Conservation (phyloP, 2,797 vertebrate genomes). For the Phaenicophaeus curvirostris region DNA sequence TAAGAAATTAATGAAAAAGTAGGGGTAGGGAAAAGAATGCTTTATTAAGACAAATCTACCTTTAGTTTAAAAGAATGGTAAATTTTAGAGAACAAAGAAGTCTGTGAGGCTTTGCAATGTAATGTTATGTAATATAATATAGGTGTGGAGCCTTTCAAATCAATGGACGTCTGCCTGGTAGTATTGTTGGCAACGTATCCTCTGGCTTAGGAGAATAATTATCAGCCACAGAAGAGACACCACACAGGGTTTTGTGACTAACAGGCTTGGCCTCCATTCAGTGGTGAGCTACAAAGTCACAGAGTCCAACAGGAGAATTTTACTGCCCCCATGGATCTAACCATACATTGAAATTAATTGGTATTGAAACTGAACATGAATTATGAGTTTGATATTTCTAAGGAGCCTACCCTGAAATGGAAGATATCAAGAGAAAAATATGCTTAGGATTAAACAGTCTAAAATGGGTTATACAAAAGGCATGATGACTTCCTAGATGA, state of each 20-base stretch:
- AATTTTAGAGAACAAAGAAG: background rate
- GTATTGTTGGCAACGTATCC: no score
- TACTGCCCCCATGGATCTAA: no score
- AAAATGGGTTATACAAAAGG: background rate
- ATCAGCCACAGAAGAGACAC: no score
- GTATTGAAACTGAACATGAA: no score
- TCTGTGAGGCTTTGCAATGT: background rate
- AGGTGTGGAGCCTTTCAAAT: background rate
- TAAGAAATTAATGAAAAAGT: background rate
- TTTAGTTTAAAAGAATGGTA: background rate
- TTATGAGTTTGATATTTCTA: background rate
- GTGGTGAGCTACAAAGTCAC: no score
- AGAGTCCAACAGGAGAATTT: no score
- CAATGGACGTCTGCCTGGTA: no score
- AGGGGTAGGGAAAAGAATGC: accelerated
- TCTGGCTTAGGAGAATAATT: no score
- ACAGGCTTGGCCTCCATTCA: no score
- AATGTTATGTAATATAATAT: background rate
- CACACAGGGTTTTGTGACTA: no score
- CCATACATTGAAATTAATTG: no score
- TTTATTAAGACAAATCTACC: background rate
- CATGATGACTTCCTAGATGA: background rate
- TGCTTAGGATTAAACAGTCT: background rate
- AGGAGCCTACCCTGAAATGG: background rate
- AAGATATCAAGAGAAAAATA: background rate